Conservation (phyloP, 1,140 invertebrate species). For the Parapsyche elsis region DNA sequence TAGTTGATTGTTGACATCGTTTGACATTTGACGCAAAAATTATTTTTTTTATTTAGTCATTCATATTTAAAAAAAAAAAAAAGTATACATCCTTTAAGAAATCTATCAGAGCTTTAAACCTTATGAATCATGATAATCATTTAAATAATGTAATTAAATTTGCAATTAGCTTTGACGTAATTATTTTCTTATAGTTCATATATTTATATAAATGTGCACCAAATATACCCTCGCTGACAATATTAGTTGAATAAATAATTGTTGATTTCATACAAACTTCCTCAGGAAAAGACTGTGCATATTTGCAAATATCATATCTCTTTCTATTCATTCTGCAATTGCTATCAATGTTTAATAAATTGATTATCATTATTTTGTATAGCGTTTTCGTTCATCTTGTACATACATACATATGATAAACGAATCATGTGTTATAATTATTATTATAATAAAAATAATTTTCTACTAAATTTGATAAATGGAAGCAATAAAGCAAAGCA, state of each 20-base stretch:
- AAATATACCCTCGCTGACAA: slow-evolving; percentile 33
- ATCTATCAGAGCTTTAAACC: slow-evolving; percentile 33
- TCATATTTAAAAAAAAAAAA: neutral
- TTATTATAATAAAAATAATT: slow-evolving; percentile 10
- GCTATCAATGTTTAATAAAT: slow-evolving; percentile 17
- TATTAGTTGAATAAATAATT: slow-evolving; percentile 36
- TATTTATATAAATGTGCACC: slow-evolving; percentile 26
- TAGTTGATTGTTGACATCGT: neutral
- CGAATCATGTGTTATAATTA: slow-evolving; percentile 4
- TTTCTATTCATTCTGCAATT: slow-evolving; percentile 32
- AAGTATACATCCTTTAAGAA: neutral
- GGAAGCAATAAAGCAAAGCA: slow-evolving; percentile 40
- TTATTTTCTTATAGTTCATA: slow-evolving; percentile 11
- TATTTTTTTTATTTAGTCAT: neutral
- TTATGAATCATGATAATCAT: slow-evolving; percentile 32
- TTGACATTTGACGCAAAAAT: neutral
- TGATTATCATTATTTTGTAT: neutral
- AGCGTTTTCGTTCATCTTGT: neutral
- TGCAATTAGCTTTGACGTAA: slow-evolving; percentile 14
- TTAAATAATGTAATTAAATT: slow-evolving; percentile 23
- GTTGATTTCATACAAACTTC: slow-evolving; percentile 30
- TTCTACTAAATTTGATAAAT: slow-evolving; percentile 31
- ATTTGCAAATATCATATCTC: slow-evolving; percentile 29
- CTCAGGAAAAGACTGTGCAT: slow-evolving; percentile 28
- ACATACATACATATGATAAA: slow-evolving; percentile 24